These are phyloP conservation scores for Catharus bicknelli DNA, from an alignment of 2,113 vertebrate genomes.

Conservation along the genomic window DNA sequence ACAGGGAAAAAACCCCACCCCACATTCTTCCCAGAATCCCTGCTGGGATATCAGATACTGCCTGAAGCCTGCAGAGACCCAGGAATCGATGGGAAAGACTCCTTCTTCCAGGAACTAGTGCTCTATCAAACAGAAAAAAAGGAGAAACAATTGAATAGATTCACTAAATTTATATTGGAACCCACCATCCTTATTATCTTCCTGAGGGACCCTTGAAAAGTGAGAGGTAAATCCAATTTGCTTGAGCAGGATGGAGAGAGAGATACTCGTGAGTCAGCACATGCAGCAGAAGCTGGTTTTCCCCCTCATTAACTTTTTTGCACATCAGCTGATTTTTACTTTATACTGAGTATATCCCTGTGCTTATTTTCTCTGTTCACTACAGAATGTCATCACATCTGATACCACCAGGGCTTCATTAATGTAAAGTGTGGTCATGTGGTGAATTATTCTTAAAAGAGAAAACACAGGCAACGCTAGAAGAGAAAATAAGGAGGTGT, in stretches of 20 bases:
- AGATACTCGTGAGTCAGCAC: conserved; percentile 45
- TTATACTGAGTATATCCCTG: neutral
- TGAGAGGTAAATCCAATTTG: conserved; percentile 37
- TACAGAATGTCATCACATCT: neutral
- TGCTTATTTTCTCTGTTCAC: conserved; percentile 21
- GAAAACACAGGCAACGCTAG: conserved; percentile 14
- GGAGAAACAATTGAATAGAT: neutral
- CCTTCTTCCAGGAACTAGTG: neutral
- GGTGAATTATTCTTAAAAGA: conserved; percentile 33
- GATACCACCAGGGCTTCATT: conserved; percentile 53
- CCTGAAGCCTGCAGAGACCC: neutral
- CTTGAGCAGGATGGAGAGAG: conserved; percentile 38
- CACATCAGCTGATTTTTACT: conserved; percentile 42
- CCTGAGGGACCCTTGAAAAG: conserved; percentile 7
- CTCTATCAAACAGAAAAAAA: neutral
- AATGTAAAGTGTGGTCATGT: conserved; percentile 35
- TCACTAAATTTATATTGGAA: neutral
- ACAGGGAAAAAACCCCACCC: accelerated
- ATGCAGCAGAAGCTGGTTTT: conserved; percentile 48
- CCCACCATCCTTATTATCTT: neutral
- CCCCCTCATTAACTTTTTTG: conserved; percentile 46
- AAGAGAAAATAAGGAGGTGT: conserved; percentile 29
- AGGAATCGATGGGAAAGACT: neutral
- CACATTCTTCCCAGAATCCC: neutral
- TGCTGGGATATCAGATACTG: neutral